Evolutionary conservation across 2,113 vertebrate species (phyloP), one percentile per base, ranked within the genome.

Genomic region (Semicossyphus pulcher): DNA sequence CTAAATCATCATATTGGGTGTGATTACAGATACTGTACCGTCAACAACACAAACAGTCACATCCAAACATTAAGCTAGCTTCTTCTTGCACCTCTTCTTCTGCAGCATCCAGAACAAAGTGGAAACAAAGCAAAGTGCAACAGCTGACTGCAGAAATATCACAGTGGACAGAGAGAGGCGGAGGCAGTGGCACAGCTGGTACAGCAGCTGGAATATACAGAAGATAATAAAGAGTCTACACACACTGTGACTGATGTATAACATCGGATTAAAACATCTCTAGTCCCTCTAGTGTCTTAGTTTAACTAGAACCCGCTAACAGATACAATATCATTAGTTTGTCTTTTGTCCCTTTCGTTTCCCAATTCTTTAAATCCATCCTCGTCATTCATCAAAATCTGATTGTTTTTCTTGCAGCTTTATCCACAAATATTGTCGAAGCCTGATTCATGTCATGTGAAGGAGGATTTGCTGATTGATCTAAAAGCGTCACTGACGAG

Each of bases 151-250:
- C 94, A 92, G 94, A 95, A 91, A 92, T 95, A 95, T 97, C 96
- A 97, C 95, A 96, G 95, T 96, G 83, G 93, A 94, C 85, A 86
- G 76, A 66, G 73, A 60, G 48, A 94, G 74, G 45, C 26, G 94
- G 37, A 70, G 96, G 96, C 96, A 97, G 96, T 97, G 96, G 95
- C 92, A 95, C 93, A 96, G 97, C 96, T 96, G 91, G 88, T 94
- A 92, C 94, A 95, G 66, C 65, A 76, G 75, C 72, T 70, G 92
- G 80, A 93, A 91, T 90, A 93, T 90, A 93, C 92, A 88, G 90
- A 93, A 44, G 94, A 93, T 93, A 76, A 77, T 37, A 81, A 29
- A 85, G 72, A 73, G 95, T 93, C 94, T 94, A 95, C 94, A 94
- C 93, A 94, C 89, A 94, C 93, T 41, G 14, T 44, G 20, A 20